Conservation (phyloP, 2,888 invertebrate species). For the Luperina nickerlii region DNA sequence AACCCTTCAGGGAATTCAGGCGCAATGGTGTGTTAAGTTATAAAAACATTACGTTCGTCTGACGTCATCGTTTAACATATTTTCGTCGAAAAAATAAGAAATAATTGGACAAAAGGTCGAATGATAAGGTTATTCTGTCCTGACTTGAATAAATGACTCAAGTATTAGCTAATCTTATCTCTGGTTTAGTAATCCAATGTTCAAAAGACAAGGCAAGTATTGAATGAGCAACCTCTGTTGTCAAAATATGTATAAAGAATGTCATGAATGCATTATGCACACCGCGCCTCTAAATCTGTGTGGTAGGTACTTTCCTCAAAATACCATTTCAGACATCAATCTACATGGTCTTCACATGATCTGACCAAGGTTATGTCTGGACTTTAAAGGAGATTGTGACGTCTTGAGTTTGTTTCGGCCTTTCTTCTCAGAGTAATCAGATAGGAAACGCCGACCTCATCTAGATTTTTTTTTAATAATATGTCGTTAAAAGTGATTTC, state of each 20-base stretch:
- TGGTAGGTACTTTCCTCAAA: background rate
- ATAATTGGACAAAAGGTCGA: constrained; percentile 56
- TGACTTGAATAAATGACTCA: constrained; percentile 38
- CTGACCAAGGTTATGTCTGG: background rate
- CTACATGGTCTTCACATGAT: background rate
- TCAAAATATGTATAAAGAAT: constrained; percentile 29
- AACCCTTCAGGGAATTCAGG: background rate
- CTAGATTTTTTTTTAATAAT: background rate
- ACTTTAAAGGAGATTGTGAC: background rate
- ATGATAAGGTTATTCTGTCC: constrained; percentile 41
- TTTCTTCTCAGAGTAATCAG: background rate
- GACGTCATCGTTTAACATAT: constrained; percentile 51
- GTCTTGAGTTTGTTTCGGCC: background rate
- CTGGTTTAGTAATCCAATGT: constrained; percentile 21
- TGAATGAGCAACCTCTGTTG: constrained; percentile 21
- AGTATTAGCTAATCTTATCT: constrained; percentile 41
- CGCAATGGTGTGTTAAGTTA: background rate
- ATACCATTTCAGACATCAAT: background rate
- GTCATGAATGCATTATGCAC: background rate
- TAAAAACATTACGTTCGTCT: constrained; percentile 32
- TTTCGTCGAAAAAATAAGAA: constrained; percentile 36
- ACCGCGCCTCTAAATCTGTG: background rate
- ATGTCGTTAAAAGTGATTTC: too few relatives aligned
- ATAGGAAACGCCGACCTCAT: background rate
- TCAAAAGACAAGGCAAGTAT: constrained; percentile 35